These are phyloP conservation scores for Drosophila demipolita DNA, from an alignment of 2,888 invertebrate genomes.

Conservation along the genomic window DNA sequence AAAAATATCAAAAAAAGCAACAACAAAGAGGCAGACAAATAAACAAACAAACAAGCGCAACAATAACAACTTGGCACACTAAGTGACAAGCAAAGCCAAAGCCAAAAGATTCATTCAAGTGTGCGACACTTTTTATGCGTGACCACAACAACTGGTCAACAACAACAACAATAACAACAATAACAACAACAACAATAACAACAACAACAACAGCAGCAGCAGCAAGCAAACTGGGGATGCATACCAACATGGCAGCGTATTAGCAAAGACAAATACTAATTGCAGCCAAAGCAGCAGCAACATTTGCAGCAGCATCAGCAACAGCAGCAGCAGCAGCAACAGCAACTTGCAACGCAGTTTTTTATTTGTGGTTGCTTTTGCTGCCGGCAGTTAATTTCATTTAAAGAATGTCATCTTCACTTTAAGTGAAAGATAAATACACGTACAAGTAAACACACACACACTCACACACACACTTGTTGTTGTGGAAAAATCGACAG, in stretches of 20 bases:
- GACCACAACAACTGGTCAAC: constrained; percentile 35
- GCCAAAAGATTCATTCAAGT: constrained; percentile 71
- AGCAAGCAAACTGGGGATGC: constrained; percentile 65
- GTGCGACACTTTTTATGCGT: constrained; percentile 78
- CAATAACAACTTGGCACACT: constrained; percentile 25
- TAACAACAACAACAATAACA: constrained; percentile 38
- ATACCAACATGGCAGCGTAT: constrained; percentile 80
- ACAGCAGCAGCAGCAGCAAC: constrained; percentile 21
- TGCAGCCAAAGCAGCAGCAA: constrained; percentile 75
- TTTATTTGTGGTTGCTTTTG: constrained; percentile 44
- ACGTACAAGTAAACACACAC: constrained; percentile 29
- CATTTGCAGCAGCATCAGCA: constrained; percentile 48
- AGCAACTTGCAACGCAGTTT: constrained; percentile 36
- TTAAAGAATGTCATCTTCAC: constrained; percentile 84
- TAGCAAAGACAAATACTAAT: constrained; percentile 82
- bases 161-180: constrained; percentile 54
- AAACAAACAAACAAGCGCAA: constrained; percentile 70
- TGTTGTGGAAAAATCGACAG: constrained; percentile 58
- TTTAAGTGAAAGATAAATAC: constrained; percentile 84
- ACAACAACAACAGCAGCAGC: constrained; percentile 27
- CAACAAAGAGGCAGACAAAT: constrained; percentile 42
- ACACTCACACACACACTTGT: constrained; percentile 7
- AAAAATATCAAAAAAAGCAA: not conserved
- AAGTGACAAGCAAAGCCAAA: constrained; percentile 43
- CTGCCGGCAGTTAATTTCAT: constrained; percentile 83